Percentiles rank a stretch among this genome's conserved stretches.
Conservation (phyloP, 2,113 vertebrate species). For the Calcarius ornatus region DNA sequence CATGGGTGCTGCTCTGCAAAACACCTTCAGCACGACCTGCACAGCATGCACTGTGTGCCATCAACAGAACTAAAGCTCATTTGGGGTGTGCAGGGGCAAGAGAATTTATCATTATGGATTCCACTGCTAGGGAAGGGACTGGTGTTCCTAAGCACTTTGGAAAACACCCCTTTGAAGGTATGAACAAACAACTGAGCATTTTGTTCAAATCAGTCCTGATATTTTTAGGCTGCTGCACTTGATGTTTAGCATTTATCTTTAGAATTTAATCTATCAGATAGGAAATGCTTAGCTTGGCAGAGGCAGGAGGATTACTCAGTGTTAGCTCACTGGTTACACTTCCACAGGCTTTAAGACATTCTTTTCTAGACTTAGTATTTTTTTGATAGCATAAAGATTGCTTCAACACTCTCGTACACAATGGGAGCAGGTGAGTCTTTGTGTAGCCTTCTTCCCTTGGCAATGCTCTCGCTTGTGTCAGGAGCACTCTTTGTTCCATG, state of each 20-base stretch:
- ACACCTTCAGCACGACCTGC: neutral
- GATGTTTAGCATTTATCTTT: neutral
- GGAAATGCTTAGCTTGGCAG: constrained; percentile 8
- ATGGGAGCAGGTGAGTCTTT: constrained; percentile 19
- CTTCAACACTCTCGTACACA: neutral
- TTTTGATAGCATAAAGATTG: neutral
- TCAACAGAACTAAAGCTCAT: neutral
- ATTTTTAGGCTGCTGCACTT: neutral
- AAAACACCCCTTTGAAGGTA: neutral
- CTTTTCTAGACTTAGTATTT: neutral
- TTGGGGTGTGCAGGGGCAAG: neutral
- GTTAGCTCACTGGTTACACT: neutral
- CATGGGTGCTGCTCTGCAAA: neutral
- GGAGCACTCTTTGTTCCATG: neutral
- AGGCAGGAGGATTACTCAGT: neutral
- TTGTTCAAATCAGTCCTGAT: neutral
- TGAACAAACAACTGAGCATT: neutral
- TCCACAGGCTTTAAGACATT: neutral
- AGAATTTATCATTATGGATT: fast-evolving
- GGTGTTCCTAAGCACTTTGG: neutral
- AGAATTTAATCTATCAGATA: constrained; percentile 8
- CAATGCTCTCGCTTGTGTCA: neutral
- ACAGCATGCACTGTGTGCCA: fast-evolving
- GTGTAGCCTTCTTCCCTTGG: neutral
- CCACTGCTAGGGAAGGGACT: neutral